Percentiles rank a stretch among this genome's conserved stretches.
phyloP scores from a whole-genome alignment of 2,797 vertebrate genomes.

The Brotogeris chrysoptera region DNA sequence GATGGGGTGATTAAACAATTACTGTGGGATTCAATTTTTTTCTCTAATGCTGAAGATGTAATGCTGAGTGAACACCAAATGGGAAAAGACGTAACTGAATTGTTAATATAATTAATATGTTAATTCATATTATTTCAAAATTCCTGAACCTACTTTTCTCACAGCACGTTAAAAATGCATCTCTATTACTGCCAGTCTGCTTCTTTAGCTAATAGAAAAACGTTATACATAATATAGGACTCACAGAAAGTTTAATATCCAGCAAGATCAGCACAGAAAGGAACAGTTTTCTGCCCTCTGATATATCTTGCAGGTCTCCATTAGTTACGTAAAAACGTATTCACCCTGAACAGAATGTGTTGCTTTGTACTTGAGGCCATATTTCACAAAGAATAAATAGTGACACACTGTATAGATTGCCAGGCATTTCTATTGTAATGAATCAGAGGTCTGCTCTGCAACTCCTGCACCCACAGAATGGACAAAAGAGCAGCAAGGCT shows the following conservation, averaged over 20 bases:
- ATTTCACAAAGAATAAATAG: background rate
- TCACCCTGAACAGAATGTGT: background rate
- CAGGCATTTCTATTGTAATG: background rate
- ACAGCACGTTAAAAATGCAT: background rate
- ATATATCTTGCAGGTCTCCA: conserved; percentile 20
- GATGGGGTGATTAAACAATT: background rate
- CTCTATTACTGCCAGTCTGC: background rate
- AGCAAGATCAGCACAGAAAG: conserved; percentile 28
- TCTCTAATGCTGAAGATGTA: background rate
- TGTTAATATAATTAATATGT: background rate
- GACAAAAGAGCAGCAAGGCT: fast-evolving
- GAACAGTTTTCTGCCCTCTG: background rate
- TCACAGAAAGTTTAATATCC: conserved; percentile 4
- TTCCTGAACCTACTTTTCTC: background rate
- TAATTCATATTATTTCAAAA: background rate
- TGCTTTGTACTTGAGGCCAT: background rate
- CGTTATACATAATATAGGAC: background rate
- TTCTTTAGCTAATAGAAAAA: background rate
- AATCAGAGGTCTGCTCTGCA: background rate
- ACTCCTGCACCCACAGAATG: fast-evolving
- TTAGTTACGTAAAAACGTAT: conserved; percentile 13
- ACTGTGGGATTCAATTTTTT: background rate
- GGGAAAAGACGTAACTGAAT: background rate
- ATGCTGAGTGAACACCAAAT: background rate
- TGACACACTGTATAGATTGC: background rate